Evolutionary conservation across 2,888 invertebrate species (phyloP), one percentile per base, ranked within the genome.

Genomic region (Monopis laevigella): DNA sequence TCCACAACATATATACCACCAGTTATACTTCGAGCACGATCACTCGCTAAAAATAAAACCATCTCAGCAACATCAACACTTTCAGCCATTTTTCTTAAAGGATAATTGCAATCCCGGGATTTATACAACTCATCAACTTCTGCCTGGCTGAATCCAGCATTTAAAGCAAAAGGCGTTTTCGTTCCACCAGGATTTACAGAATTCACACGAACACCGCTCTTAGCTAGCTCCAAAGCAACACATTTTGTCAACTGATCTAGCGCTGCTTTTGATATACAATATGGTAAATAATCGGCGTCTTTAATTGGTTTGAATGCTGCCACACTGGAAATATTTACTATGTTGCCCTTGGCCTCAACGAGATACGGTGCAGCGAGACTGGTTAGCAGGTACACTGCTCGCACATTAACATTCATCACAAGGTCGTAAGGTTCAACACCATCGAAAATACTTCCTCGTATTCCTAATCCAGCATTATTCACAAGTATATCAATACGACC

Each of bases 111-210:
- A 59, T 89, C 89, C 4, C 88, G 85, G 43, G 86, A 85, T 56
- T 93, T 89, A 50, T 95, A 83, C 66, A 96, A 90, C 67, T 85
- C 83, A 29, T 58, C 55, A 32, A 55, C 58, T 52, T 71, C 47
- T 74, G 83, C 67, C 88, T 89, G 45, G 84, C 82, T 54, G 84
- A 87, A 62, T 88, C 92, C 61, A 89, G 83, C 74, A 89, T 94
- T 71, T 52, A 63, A 58, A 12, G 58, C 64, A 46, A 77, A 77
- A 19, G 58, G 47, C 10, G 96, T 96, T n/a, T 88, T 68, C 3
- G 91, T 88, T 0, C 95, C 95, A n/a, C 97, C 97, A 4, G 97
- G 97, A 73, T 94, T 95, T 0, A 96, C 93, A 21, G 90, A 86
- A 69, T 96, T 96, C 0, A 92, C 93, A 28, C 96, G 83, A 0